Percentiles rank a stretch among this genome's conserved stretches.
Conservation (phyloP, 2,113 vertebrate genomes). For the crab-eating macaque (Macaca fascicularis) region DNA sequence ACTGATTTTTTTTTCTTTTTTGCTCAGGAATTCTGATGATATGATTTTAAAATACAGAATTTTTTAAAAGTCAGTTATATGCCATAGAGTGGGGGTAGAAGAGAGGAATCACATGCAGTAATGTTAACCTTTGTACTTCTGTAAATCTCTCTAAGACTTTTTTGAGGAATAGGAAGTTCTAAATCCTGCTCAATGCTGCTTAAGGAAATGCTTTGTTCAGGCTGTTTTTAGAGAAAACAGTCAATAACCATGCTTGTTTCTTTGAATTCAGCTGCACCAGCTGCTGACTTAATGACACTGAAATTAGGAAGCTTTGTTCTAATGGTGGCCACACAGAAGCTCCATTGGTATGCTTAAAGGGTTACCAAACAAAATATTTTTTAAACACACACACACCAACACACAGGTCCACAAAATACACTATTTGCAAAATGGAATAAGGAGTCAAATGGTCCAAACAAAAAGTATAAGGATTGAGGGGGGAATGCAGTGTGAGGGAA, state of each 20-base stretch:
- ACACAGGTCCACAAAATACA: not conserved
- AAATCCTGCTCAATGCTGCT: constrained; percentile 58
- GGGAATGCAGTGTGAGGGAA: not conserved
- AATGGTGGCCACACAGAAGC: constrained; percentile 39
- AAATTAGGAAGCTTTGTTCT: constrained; percentile 74
- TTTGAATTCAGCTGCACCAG: constrained; percentile 76
- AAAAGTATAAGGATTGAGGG: not conserved
- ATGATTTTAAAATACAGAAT: not conserved
- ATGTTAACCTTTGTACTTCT: not conserved
- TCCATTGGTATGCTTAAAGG: not conserved
- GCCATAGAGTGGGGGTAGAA: not conserved
- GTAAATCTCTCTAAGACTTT: not conserved
- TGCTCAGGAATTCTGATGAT: constrained; percentile 4
- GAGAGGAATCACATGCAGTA: not conserved
- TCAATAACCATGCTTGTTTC: constrained; percentile 44
- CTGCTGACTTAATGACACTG: constrained; percentile 68
- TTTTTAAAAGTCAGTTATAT: not conserved
- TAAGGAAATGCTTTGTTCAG: constrained; percentile 76
- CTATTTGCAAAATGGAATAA: not conserved
- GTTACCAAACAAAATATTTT: constrained; percentile 32
- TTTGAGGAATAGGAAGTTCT: constrained; percentile 64
- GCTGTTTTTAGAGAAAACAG: constrained; percentile 78
- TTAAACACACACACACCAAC: constrained; percentile 43
- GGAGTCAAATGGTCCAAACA: not conserved
- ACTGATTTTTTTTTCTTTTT: not conserved